Conservation (phyloP, 2,888 invertebrate genomes). For the Calameuta pallipes region DNA sequence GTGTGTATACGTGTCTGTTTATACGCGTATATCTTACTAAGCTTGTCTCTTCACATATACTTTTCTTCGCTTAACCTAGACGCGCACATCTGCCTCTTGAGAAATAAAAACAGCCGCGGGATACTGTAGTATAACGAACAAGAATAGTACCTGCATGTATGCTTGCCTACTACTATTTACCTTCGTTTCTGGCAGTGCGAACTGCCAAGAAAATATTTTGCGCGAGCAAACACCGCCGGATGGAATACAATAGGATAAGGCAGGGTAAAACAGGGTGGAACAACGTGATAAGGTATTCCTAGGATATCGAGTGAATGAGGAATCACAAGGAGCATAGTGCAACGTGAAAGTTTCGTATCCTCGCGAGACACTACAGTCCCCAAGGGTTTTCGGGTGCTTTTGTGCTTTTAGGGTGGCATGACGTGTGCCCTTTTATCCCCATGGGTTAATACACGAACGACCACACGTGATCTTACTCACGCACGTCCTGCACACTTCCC, state of each 20-base stretch:
- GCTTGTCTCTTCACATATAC: neutral
- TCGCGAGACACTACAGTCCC: conserved; percentile 23
- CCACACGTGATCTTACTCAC: conserved; percentile 15
- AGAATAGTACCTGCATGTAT: conserved; percentile 14
- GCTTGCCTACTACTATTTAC: neutral
- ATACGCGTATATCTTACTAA: neutral
- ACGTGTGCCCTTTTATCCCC: conserved; percentile 30
- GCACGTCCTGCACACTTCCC: conserved; percentile 20
- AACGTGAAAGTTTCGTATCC: neutral
- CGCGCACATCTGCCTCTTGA: neutral
- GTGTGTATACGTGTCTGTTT: neutral
- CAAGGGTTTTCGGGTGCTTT: conserved; percentile 21
- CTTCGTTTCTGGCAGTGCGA: conserved; percentile 2
- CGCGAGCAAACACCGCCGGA: neutral
- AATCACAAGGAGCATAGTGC: neutral
- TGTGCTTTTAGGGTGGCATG: conserved; percentile 33
- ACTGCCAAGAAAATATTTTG: conserved; percentile 8
- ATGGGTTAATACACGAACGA: conserved; percentile 15
- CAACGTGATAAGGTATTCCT: neutral
- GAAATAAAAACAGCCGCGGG: neutral
- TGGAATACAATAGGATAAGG: neutral
- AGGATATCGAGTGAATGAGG: neutral
- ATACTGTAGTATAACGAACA: neutral
- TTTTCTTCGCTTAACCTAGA: neutral
- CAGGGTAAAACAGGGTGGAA: neutral